phyloP scores from a whole-genome alignment of 2,888 invertebrate species.

The Andricus quercusramuli region DNA sequence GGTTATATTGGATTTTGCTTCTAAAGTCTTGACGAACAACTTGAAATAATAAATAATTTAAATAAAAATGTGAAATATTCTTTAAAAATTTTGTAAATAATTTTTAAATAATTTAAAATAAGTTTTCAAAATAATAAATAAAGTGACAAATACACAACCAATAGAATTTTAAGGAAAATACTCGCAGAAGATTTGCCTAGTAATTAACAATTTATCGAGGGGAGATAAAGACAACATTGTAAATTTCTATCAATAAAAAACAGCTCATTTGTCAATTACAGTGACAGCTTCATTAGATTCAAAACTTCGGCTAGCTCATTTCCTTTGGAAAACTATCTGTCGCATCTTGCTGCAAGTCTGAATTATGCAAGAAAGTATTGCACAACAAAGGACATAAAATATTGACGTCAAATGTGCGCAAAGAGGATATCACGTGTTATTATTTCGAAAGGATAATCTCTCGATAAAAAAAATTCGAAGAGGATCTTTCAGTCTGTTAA shows the following conservation, averaged over 20 bases:
- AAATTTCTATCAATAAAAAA: background rate
- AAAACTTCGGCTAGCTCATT: background rate
- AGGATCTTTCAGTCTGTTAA: too few species aligned
- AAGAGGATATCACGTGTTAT: background rate
- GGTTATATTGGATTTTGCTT: too few species aligned
- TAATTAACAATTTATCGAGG: background rate
- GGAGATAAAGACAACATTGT: background rate
- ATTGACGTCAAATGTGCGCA: background rate
- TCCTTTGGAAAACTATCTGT: background rate
- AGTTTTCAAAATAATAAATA: too few species aligned
- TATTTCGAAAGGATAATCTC: background rate
- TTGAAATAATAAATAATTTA: too few species aligned
- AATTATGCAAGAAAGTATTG: slow-evolving; percentile 20
- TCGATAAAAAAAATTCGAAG: background rate
- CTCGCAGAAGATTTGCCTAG: too few species aligned
- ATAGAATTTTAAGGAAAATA: too few species aligned
- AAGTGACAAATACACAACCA: too few species aligned
- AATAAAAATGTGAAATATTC: too few species aligned
- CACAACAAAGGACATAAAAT: background rate
- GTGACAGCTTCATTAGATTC: background rate
- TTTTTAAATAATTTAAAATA: too few species aligned
- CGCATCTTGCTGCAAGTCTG: background rate
- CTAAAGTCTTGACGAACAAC: too few species aligned
- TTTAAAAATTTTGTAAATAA: too few species aligned
- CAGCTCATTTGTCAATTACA: background rate